Evolutionary conservation across 2,888 invertebrate species (phyloP).

Genomic region (Eupithecia abbreviata): DNA sequence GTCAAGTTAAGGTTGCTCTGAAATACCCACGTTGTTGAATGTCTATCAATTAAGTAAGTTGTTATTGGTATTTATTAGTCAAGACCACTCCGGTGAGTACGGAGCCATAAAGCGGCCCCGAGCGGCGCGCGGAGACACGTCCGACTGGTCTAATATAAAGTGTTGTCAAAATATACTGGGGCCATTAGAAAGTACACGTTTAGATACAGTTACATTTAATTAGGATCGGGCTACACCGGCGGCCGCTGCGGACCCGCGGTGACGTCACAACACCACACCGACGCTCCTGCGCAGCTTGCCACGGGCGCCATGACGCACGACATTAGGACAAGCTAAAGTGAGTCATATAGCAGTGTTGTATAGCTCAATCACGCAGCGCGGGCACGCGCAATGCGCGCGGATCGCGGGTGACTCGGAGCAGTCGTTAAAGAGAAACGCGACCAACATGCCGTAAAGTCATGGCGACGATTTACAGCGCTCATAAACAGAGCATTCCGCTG

Average conservation of each 20-base stretch:
- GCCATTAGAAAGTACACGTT: constrained; percentile 30
- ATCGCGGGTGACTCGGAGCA: background rate
- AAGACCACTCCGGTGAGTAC: background rate
- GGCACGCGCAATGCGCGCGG: background rate
- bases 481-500: constrained; percentile 27
- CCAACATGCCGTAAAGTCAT: constrained; percentile 25
- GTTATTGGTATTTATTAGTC: background rate
- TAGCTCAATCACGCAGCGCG: background rate
- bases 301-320: background rate
- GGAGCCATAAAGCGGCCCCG: background rate
- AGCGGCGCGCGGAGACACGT: background rate
- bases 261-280: background rate
- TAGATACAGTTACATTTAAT: constrained; percentile 37
- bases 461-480: constrained; percentile 28
- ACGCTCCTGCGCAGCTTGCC: no score
- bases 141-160: background rate
- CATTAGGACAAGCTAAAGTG: background rate
- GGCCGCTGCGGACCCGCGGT: background rate
- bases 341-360: background rate
- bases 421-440: constrained; percentile 23
- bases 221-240: constrained; percentile 24
- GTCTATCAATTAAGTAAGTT: background rate
- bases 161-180: constrained; percentile 28
- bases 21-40: background rate
- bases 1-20: background rate